Evolutionary conservation across 2,113 vertebrate genomes (phyloP), one percentile per base, ranked within the genome.

Genomic region (Noturus placidus): DNA sequence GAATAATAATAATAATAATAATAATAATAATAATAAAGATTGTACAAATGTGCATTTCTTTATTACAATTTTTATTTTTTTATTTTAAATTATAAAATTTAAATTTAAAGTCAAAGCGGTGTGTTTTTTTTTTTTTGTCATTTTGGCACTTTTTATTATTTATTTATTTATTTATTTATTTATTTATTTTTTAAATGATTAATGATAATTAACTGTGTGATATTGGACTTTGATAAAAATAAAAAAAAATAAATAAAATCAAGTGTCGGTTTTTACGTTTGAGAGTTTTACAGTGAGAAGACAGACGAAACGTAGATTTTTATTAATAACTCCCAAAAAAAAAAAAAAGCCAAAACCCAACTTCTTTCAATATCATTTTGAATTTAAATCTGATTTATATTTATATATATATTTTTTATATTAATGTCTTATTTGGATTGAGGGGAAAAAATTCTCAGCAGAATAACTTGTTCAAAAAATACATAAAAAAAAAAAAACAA

Each of bases 281-380:
- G 50, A 35, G 33, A n/a, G 8, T 86, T 85, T 69, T 86, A 88
- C 88, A 89, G 56, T 57, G 85, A 88, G 89, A 84, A 83, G 89
- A 92, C 89, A 86, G 87, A 87, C 87, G 70, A 35, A 38, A 35
- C 10, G 0, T 56, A 50, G 30, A 27, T 46, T 52, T 61, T 25
- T 57, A 50, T 76, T 35, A 74, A 74, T 87, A 82, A 59, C 10
- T 54, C 33, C 33, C 63, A 57, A 84, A 79, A 6, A 46, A 46
- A 46, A 46, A 46, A 42, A 5, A 65, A 89, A 63, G 90, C 89
- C 90, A 85, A 93, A 91, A 90, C 93, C 93, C 93, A 93, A 94
- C 92, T 94, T 92, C 90, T 94, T 92, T 92, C 94, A 95, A 92
- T 87, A 87, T 54, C 81, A 69, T 76, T 87, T 46, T 76, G 69